Percentiles rank a stretch among this genome's conserved stretches.
Evolutionary conservation across 2,797 vertebrate genomes (phyloP).

Genomic region (Xiphorhynchus erythropygius): DNA sequence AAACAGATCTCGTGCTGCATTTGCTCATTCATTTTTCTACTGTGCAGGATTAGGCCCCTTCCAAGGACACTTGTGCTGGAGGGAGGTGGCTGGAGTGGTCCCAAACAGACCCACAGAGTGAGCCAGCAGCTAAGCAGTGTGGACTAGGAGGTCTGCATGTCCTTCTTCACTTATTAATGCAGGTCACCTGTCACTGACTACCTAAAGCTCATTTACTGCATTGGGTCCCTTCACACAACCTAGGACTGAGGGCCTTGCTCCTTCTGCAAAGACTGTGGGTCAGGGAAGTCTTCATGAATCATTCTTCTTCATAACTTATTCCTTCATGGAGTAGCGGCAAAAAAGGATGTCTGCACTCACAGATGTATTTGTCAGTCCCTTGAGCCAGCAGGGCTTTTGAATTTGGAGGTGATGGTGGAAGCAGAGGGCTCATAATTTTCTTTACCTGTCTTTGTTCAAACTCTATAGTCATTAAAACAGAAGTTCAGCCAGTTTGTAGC

Average conservation of each 20-base stretch:
- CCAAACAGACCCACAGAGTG: neutral
- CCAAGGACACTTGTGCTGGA: neutral
- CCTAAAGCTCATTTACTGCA: neutral
- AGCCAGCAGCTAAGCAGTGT: neutral
- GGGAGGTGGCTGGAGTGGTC: neutral
- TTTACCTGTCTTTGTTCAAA: neutral
- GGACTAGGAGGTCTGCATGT: fast-evolving
- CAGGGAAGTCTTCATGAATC: neutral
- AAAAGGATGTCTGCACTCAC: neutral
- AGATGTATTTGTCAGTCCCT: neutral
- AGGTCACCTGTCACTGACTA: neutral
- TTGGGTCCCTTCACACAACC: neutral
- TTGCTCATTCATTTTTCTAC: neutral
- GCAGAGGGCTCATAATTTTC: neutral
- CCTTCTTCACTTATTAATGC: neutral
- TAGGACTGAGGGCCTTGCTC: neutral
- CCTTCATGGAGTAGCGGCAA: neutral
- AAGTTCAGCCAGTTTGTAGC: neutral
- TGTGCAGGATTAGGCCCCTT: neutral
- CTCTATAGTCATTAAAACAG: neutral
- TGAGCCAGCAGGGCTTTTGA: neutral
- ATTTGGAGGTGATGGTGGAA: neutral
- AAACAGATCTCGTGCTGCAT: neutral
- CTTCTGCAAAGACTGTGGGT: neutral
- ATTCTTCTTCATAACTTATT: neutral